Conservation (phyloP, 2,888 invertebrate genomes). For the Drosophila emarginata region DNA sequence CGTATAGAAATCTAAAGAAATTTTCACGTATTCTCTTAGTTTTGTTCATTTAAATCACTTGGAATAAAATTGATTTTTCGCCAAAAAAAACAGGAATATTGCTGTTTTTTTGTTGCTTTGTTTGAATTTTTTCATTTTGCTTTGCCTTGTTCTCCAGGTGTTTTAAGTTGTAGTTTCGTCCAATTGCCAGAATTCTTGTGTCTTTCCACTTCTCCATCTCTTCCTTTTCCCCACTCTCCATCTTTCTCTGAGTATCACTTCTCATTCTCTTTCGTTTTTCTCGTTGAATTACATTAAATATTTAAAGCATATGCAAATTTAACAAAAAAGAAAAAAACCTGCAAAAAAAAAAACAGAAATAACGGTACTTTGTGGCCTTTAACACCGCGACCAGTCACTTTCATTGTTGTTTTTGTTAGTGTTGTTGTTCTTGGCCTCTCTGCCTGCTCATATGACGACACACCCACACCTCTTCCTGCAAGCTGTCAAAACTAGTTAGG, state of each 20-base stretch:
- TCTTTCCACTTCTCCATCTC: conserved; percentile 21
- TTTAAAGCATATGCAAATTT: conserved; percentile 78
- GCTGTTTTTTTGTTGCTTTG: conserved; percentile 44
- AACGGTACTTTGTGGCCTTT: conserved; percentile 58
- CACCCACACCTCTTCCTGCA: conserved; percentile 33
- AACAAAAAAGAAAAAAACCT: conserved; percentile 35
- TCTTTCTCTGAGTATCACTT: conserved; percentile 30
- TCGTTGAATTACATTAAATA: conserved; percentile 74
- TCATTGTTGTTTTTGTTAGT: conserved; percentile 41
- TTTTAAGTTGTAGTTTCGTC: conserved; percentile 41
- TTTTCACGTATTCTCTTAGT: conserved; percentile 7
- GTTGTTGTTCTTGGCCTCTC: conserved; percentile 21
- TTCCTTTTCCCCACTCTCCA: conserved; percentile 14
- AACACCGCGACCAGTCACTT: conserved; percentile 38
- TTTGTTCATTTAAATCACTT: conserved; percentile 62
- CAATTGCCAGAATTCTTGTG: conserved; percentile 59
- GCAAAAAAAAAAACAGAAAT: conserved; percentile 37
- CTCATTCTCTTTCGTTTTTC: conserved; percentile 51
- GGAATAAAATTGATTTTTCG: conserved; percentile 70
- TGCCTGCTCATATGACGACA: conserved; percentile 22
- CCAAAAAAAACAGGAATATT: conserved; percentile 51
- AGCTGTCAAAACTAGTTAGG: conserved; percentile 3
- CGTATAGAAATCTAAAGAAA: conserved; percentile 41
- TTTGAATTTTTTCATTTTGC: conserved; percentile 23
- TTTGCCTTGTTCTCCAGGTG: conserved; percentile 37